Base-by-base conservation (phyloP, 2,113 vertebrate genomes). In the Sander vitreus region DNA sequence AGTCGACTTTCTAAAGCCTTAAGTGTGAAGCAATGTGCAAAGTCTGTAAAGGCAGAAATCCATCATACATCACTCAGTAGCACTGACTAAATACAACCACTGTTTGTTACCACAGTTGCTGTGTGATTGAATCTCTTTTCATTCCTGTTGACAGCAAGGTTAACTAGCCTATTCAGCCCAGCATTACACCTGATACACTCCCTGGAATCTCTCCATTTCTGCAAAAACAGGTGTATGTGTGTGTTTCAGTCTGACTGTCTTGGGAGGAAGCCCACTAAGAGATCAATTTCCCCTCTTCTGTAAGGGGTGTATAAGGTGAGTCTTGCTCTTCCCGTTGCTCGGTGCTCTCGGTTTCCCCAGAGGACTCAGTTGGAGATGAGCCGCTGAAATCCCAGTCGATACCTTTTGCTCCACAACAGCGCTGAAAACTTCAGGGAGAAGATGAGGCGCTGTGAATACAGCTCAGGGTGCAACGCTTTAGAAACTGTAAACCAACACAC, bases 351-450 rank as follows among this genome's bases (percentile, higher is more conserved):
- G 15, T 72, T 75, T 51, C 60, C 78, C 80, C 7, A 45, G 75
- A 84, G 83, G 78, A 84, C 73, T 55, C 76, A 13, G 66, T 27
- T 36, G 21, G 63, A 77, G 68, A 76, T 39, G 78, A 87, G 73
- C 51, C 0, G 45, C 70, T 27, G 66, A 77, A 78, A 86, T 82
- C 78, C 71, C 76, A 43, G 70, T 30, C 48, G 45, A 78, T 74
- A 33, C 27, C 27, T 1, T 4, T 10, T 18, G 5, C 60, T 57
- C 30, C 39, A 7, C 12, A 62, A 74, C 54, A 25, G 58, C 12
- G 5, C 50, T 4, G 0, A 45, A 59, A 65, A 73, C 84, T 23
- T 65, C 53, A 76, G 13, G 27, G 57, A 63, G 27, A 33, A 50
- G 62, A 72, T 39, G 45, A 84, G 66, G 78, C 23, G 1, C 25